phyloP scores from a whole-genome alignment of 2,797 vertebrate genomes.

The Pagetopsis macropterus region DNA sequence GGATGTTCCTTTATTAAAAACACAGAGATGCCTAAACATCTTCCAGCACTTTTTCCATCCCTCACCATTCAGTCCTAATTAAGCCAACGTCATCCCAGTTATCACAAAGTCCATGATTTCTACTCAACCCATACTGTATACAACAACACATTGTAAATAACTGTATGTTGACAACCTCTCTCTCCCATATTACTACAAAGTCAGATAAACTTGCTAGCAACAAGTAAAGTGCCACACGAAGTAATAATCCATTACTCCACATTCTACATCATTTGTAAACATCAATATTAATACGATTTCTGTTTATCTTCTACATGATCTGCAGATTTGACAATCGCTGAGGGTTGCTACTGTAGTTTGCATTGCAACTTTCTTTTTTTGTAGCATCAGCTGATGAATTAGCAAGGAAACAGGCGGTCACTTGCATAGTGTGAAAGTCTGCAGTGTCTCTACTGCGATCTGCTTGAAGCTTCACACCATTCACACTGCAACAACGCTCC shows the following conservation, averaged over 20 bases:
- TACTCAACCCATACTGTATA: slow-evolving; percentile 12
- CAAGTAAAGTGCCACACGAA: slow-evolving; percentile 16
- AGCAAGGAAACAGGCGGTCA: slow-evolving; percentile 3
- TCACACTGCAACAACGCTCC: slow-evolving; percentile 13
- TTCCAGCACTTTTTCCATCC: slow-evolving; percentile 24
- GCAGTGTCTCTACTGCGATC: slow-evolving; percentile 21
- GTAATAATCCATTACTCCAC: slow-evolving; percentile 11
- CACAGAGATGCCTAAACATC: slow-evolving; percentile 2
- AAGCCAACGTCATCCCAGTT: slow-evolving; percentile 11
- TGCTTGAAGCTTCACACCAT: slow-evolving; percentile 19
- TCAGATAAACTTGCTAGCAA: slow-evolving; percentile 10
- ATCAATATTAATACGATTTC: slow-evolving; percentile 9
- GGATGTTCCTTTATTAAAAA: slow-evolving; percentile 23
- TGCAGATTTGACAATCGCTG: slow-evolving; percentile 11
- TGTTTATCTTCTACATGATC: slow-evolving; percentile 27
- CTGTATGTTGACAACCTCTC: slow-evolving; percentile 22
- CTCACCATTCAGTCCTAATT: slow-evolving; percentile 19
- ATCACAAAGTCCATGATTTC: slow-evolving; percentile 12
- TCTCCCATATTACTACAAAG: slow-evolving; percentile 6
- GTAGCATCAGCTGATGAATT: slow-evolving; percentile 16
- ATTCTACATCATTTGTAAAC: background rate
- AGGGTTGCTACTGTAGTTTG: background rate
- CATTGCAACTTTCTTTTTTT: background rate
- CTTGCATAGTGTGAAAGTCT: slow-evolving; percentile 31
- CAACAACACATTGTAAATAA: slow-evolving; percentile 22